These are phyloP conservation scores for Illadopsis cleaveri DNA, from an alignment of 2,113 vertebrate species.

Conservation along the genomic window DNA sequence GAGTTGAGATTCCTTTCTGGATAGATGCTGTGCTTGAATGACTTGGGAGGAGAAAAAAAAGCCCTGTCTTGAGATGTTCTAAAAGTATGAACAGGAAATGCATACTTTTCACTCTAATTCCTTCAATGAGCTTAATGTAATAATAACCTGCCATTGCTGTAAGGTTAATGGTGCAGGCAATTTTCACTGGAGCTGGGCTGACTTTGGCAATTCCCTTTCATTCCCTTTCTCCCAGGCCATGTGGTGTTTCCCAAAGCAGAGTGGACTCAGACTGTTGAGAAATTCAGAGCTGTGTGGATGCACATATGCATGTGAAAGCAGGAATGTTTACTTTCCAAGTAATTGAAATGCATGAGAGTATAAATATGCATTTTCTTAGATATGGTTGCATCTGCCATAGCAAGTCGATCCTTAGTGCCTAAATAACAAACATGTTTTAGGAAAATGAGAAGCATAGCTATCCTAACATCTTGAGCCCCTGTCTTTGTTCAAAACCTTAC, in stretches of 20 bases:
- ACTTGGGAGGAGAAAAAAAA: neutral
- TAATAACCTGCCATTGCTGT: neutral
- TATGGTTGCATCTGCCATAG: neutral
- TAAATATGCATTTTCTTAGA: neutral
- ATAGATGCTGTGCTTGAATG: neutral
- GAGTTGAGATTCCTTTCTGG: neutral
- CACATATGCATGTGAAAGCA: neutral
- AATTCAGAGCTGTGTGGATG: neutral
- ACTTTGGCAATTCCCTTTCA: neutral
- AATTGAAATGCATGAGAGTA: neutral
- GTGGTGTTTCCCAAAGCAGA: neutral
- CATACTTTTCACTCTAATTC: slow-evolving; percentile 19
- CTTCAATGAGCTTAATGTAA: neutral
- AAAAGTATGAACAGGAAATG: neutral
- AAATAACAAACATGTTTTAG: neutral
- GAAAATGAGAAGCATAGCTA: neutral
- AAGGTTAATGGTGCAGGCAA: neutral
- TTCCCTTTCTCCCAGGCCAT: neutral
- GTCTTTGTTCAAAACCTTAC: neutral
- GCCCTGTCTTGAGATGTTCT: neutral
- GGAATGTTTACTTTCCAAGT: neutral
- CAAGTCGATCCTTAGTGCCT: neutral
- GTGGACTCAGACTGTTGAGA: neutral
- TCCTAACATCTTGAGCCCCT: neutral
- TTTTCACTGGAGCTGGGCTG: neutral